Percentiles rank a stretch among this genome's conserved stretches.
Evolutionary conservation across 2,888 invertebrate genomes (phyloP).

Genomic region (Acleris laterana): DNA sequence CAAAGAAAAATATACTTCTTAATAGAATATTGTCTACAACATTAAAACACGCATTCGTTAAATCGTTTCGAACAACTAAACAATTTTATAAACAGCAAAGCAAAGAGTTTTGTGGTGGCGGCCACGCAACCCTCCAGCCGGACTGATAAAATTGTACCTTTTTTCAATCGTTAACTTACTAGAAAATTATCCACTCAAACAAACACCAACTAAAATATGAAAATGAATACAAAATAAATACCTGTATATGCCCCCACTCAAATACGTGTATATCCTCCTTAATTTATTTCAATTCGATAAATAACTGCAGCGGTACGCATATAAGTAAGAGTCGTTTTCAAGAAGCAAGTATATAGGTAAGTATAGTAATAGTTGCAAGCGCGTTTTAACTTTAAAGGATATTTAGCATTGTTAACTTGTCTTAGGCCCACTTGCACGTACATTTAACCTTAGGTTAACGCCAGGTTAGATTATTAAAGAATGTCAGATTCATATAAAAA

Average conservation of each 20-base stretch:
- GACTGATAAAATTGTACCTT: conserved; percentile 57
- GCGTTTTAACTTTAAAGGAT: too few relatives aligned
- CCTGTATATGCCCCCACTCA: too few relatives aligned
- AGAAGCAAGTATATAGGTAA: too few relatives aligned
- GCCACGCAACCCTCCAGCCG: conserved; percentile 65
- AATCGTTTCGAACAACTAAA: conserved; percentile 29
- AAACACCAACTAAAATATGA: neutral
- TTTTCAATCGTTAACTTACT: neutral
- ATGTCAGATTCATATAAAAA: too few relatives aligned
- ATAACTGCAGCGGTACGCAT: conserved; percentile 1
- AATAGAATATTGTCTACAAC: neutral
- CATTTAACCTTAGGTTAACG: too few relatives aligned
- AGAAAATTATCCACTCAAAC: neutral
- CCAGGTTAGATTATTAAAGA: too few relatives aligned
- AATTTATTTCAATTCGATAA: conserved; percentile 4
- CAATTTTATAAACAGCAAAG: conserved; percentile 47
- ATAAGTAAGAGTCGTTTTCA: neutral
- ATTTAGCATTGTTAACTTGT: too few relatives aligned
- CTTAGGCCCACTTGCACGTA: too few relatives aligned
- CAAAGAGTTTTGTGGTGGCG: conserved; percentile 75
- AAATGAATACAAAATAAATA: too few relatives aligned
- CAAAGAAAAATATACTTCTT: neutral
- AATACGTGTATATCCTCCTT: too few relatives aligned
- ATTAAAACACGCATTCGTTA: neutral
- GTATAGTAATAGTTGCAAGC: too few relatives aligned